Conservation (phyloP, 2,888 invertebrate species). For the Drosophila cognata region DNA sequence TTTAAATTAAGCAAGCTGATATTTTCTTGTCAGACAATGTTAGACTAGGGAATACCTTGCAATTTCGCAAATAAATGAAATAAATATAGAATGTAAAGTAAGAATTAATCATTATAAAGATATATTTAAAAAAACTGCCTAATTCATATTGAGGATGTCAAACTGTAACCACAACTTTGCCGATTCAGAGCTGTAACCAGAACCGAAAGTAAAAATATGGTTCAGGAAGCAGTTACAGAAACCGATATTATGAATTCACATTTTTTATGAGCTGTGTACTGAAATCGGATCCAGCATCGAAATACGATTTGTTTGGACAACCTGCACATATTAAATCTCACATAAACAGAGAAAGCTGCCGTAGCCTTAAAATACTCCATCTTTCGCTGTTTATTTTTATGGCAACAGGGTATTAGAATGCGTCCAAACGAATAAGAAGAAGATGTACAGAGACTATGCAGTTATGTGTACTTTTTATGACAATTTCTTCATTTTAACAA, state of each 20-base stretch:
- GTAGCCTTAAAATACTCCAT: background rate
- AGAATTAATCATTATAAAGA: rapidly evolving
- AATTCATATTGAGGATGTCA: background rate
- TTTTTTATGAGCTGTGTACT: background rate
- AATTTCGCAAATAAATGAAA: background rate
- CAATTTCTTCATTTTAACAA: constrained; percentile 75
- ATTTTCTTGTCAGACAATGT: background rate
- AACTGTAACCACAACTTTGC: background rate
- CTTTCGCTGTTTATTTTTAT: constrained; percentile 1
- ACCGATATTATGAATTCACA: background rate
- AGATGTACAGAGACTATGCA: constrained; percentile 38
- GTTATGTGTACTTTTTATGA: constrained; percentile 68
- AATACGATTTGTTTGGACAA: background rate
- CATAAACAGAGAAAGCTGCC: background rate
- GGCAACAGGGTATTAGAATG: constrained; percentile 33
- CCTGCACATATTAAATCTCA: background rate
- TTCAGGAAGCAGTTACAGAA: too few species aligned
- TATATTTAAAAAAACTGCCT: too few species aligned
- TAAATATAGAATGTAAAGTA: background rate
- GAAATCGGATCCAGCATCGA: too few species aligned
- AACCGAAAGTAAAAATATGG: too few species aligned
- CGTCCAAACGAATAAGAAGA: constrained; percentile 3
- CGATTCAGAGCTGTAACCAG: background rate
- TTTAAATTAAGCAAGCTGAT: constrained; percentile 39
- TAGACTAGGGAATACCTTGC: constrained; percentile 9